Conservation (phyloP, 2,888 invertebrate genomes). For the Nemoura dubitans region DNA sequence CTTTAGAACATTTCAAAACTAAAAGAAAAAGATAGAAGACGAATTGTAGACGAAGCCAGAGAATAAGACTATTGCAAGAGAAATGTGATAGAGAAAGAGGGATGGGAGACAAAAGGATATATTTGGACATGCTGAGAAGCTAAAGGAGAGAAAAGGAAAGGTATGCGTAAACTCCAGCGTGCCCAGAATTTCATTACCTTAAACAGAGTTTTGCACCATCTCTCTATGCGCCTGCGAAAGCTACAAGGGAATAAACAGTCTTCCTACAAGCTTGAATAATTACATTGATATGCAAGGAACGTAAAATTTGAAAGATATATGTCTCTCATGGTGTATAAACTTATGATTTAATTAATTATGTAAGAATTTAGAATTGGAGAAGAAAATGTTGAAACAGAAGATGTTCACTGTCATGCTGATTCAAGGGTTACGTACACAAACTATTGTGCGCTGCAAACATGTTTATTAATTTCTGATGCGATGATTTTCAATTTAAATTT, state of each 20-base stretch:
- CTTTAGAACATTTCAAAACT: neutral
- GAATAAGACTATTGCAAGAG: no score
- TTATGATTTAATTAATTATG: neutral
- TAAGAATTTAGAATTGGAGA: neutral
- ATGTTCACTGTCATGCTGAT: no score
- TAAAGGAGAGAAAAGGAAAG: neutral
- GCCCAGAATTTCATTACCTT: neutral
- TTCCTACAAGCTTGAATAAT: neutral
- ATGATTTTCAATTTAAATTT: no score
- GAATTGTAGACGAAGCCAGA: neutral
- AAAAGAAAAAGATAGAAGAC: neutral
- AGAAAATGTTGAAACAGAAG: neutral
- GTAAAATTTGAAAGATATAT: slow-evolving; percentile 12
- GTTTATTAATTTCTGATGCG: no score
- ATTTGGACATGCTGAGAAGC: neutral
- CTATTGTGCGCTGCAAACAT: no score
- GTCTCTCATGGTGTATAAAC: neutral
- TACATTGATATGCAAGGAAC: neutral
- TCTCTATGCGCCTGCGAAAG: neutral
- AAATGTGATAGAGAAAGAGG: neutral
- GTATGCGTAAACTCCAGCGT: neutral
- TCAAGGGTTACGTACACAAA: no score
- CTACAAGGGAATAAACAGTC: neutral
- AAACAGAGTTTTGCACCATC: neutral
- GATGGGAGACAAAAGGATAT: neutral